Conservation (phyloP, 2,113 vertebrate genomes). For the Eurystomus gularis region DNA sequence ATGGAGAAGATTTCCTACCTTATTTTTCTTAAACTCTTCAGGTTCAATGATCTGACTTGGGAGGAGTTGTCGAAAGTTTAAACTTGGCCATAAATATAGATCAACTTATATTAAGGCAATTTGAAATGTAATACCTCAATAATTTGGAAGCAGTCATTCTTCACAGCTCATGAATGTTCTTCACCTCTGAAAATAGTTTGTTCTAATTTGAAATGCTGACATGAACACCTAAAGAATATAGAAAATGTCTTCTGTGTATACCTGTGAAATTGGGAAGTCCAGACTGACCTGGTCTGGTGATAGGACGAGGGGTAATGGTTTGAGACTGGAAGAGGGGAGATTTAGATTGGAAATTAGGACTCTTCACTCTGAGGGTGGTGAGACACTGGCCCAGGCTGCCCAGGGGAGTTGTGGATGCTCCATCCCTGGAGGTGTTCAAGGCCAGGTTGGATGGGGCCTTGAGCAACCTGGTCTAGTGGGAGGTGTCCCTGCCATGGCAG, state of each 20-base stretch:
- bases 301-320: too few species aligned
- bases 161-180: constrained; percentile 22
- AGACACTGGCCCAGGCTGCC: too few species aligned
- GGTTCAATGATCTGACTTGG: not conserved
- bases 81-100: constrained; percentile 22
- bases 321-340: too few species aligned
- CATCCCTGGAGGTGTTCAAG: too few species aligned
- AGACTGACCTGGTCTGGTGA: not conserved
- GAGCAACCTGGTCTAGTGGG: too few species aligned
- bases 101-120: constrained; percentile 37
- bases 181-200: constrained; percentile 29
- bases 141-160: constrained; percentile 46
- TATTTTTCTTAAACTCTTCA: not conserved
- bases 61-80: constrained; percentile 30
- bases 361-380: too few species aligned
- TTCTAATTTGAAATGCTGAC: not conserved
- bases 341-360: too few species aligned
- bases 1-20: not conserved
- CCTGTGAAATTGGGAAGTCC: not conserved
- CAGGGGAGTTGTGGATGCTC: too few species aligned
- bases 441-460: too few species aligned
- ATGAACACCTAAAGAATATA: not conserved
- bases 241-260: not conserved
- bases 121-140: constrained; percentile 35
- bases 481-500: too few species aligned